Conservation (phyloP, 2,888 invertebrate genomes). For the Clusia tigrina region DNA sequence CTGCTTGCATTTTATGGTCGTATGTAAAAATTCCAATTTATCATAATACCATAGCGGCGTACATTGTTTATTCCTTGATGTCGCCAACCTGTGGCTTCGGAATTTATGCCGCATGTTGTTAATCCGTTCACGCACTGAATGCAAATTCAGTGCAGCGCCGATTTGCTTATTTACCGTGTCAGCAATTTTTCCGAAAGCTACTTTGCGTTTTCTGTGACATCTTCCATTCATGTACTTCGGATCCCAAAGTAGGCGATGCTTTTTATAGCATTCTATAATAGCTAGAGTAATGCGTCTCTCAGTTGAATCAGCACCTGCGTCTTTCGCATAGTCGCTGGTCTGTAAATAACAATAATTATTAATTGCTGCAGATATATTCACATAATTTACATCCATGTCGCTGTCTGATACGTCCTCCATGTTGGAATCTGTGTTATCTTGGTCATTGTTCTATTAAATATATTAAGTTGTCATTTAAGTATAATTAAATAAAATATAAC, state of each 20-base stretch:
- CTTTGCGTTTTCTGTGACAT: background rate
- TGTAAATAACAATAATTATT: background rate
- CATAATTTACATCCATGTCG: no score
- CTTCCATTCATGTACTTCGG: background rate
- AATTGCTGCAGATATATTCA: background rate
- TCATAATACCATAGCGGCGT: constrained; percentile 32
- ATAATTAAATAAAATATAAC: no score
- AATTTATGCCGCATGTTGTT: background rate
- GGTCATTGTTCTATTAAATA: background rate
- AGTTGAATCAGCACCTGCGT: background rate
- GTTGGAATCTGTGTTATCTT: background rate
- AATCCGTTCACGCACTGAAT: constrained; percentile 8
- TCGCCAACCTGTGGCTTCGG: background rate
- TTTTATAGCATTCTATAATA: background rate
- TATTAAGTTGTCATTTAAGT: background rate
- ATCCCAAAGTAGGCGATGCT: constrained; percentile 2
- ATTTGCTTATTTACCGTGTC: background rate
- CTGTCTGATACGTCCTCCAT: background rate
- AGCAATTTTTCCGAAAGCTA: background rate
- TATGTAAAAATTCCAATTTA: constrained; percentile 31
- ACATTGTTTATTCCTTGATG: background rate
- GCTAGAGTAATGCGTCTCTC: background rate
- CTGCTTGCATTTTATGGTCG: constrained; percentile 27
- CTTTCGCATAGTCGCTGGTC: no score
- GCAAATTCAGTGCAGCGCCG: background rate